Base-by-base conservation (phyloP, 2,888 invertebrate species). In the Ectobius pallidus region DNA sequence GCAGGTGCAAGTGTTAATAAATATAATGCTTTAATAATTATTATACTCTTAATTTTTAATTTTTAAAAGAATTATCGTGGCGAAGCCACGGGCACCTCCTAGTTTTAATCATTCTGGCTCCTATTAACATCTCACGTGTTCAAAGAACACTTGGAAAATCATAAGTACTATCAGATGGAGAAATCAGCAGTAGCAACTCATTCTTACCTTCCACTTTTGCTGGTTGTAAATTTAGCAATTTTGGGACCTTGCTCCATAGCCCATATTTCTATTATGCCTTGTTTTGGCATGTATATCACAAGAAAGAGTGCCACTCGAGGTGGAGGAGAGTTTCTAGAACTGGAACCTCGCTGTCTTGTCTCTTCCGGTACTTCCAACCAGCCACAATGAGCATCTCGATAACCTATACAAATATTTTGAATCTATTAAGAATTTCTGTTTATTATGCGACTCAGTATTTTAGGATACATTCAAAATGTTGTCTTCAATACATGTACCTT, bases 201-300 rank as follows among this genome's bases (percentile, higher is more conserved):
- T 22, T 3, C 76, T 76, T 76, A 86, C 85, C 84, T 81, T 34
- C 94, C 95, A 80, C 90, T 88, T 82, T 94, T 96, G 61, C 93
- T 91, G 0, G 96, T 95, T 61, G 92, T 92, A 81, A 97, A 98
- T 0, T 95, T 94, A 16, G 95, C 93, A 7, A 98, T 92, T 83
- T 95, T 91, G 14, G 92, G 91, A 0, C 98, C 97, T 80, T 93
- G 91, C 81, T 96, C 95, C 79, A 95, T 88, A 3, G 94, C 88
- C 91, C 98, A 96, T 73, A 99, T 94, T 83, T 98, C 99, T 70
- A 99, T 87, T 6, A 96, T 88, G 16, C 97, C 97, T 81, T 96
- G 90, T 77, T 94, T 92, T 0, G 97, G 95, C 6, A 96, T 95
- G 83, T 97, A 98, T 76, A 99, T 95, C 1, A 95, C 91, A 70